Evolutionary conservation across 1,140 invertebrate species (phyloP), one percentile per base, ranked within the genome.

Genomic region (Colletes latitarsis): DNA sequence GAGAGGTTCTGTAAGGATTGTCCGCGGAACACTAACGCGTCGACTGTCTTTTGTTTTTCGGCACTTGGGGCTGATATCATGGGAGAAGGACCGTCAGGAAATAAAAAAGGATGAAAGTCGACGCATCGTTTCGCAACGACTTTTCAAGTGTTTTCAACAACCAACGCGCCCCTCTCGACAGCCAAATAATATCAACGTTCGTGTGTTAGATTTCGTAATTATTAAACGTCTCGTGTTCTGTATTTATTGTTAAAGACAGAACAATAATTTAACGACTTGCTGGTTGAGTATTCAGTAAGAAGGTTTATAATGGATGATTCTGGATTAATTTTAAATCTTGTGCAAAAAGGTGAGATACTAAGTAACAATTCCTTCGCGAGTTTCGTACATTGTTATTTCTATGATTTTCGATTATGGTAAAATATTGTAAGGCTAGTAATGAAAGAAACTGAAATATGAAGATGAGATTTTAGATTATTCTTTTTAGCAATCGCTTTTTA

Each of bases 131-230:
- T 75, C 81, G 58, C 62, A 21, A 66, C 60, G 63, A 78, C 43
- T 57, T 57, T 75, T 85, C 83, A 82, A 66, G 66, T 87, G 76
- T 84, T 88, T 86, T 84, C 75, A 88, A 88, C 82, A 87, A 87
- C 64, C 70, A 64, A 68, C 58, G 55, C 71, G 71, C 21, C 43
- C 46, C 60, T 43, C 64, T 71, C 71, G 76, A 86, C 76, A 83
- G 85, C 83, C 39, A 43, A 82, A 78, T 53, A 77, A 53, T 66
- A 49, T 17, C 62, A 43, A 19, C 72, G 43, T 53, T 80, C 84
- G 81, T 75, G 67, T 76, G 75, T 82, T 63, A 82, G 41, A 15
- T 79, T 68, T 58, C 63, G 52, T 60, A 69, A 85, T 85, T 86
- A 86, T 85, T 85, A 82, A 43, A 57, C 66, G 64, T 58, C 62